Conservation (phyloP, 2,888 invertebrate species). For the Synanthedon andrenaeformis region DNA sequence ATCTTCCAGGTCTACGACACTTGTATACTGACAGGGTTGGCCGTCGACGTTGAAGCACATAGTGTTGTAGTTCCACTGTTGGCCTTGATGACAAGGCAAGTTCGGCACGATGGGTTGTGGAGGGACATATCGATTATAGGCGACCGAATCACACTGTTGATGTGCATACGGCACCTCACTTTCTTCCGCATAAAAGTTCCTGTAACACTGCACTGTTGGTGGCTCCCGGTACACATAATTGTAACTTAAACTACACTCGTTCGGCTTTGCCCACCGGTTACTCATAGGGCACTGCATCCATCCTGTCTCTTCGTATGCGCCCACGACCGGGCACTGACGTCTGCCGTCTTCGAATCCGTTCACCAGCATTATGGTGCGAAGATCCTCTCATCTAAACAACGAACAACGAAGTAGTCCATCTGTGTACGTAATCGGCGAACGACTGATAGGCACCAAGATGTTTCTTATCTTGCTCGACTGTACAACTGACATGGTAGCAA, state of each 20-base stretch:
- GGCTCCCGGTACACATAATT: constrained; percentile 18
- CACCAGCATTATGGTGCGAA: constrained; percentile 38
- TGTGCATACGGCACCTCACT: constrained; percentile 22
- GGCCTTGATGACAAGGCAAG: constrained; percentile 60
- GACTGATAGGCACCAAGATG: constrained; percentile 60
- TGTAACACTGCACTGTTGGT: constrained; percentile 37
- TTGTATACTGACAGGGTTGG: constrained; percentile 75
- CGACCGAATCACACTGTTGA: constrained; percentile 20
- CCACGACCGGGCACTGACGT: constrained; percentile 35
- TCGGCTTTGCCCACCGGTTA: constrained; percentile 35
- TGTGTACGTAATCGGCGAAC: constrained; percentile 50
- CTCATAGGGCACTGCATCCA: constrained; percentile 48
- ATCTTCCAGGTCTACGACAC: constrained; percentile 78
- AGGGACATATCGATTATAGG: constrained; percentile 16
- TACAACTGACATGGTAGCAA: constrained; percentile 50
- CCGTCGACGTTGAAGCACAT: constrained; percentile 76
- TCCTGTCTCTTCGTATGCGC: constrained; percentile 30
- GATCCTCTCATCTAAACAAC: constrained; percentile 4
- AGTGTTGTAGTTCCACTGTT: constrained; percentile 73
- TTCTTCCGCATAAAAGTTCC: constrained; percentile 20
- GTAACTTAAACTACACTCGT: constrained; percentile 30
- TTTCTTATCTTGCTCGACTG: constrained; percentile 43
- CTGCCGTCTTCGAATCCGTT: constrained; percentile 25
- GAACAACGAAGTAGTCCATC: constrained; percentile 45
- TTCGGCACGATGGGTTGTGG: constrained; percentile 24